These are phyloP conservation scores for Butastur rufipennis DNA, from an alignment of 2,113 vertebrate genomes.

Conservation along the genomic window DNA sequence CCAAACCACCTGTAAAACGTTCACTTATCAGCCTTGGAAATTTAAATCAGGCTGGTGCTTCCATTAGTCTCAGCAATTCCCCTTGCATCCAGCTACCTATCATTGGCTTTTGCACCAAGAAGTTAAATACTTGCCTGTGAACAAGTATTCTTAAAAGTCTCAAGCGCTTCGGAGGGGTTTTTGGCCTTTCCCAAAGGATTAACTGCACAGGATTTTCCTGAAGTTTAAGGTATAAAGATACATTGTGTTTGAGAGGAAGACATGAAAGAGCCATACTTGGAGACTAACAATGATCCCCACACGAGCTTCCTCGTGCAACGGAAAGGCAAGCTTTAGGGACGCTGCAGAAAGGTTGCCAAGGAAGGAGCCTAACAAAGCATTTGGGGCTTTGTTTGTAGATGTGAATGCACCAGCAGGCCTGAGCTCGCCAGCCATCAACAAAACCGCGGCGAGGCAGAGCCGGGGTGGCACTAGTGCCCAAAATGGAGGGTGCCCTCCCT, in stretches of 20 bases:
- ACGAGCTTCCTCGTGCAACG: not conserved
- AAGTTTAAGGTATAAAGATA: not conserved
- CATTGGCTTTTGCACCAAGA: not conserved
- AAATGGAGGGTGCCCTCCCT: not conserved
- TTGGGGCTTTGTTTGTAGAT: not conserved
- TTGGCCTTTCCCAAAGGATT: not conserved
- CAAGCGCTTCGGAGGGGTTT: rapidly evolving
- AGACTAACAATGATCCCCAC: not conserved
- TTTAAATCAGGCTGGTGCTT: not conserved
- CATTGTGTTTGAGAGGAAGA: not conserved
- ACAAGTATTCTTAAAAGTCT: not conserved
- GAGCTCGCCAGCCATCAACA: not conserved
- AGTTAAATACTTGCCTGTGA: not conserved
- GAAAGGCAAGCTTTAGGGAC: not conserved
- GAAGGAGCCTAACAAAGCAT: not conserved
- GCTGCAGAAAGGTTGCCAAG: not conserved
- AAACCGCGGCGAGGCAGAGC: not conserved
- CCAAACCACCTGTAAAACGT: not conserved
- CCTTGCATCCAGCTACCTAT: not conserved
- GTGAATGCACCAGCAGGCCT: not conserved
- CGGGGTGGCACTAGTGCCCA: not conserved
- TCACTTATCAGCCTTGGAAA: not conserved
- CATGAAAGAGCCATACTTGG: not conserved
- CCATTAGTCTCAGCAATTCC: not conserved
- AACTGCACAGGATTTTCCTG: not conserved